These are phyloP conservation scores for Pangasius mekongensis DNA, from an alignment of 2,797 vertebrate species.

Conservation along the genomic window DNA sequence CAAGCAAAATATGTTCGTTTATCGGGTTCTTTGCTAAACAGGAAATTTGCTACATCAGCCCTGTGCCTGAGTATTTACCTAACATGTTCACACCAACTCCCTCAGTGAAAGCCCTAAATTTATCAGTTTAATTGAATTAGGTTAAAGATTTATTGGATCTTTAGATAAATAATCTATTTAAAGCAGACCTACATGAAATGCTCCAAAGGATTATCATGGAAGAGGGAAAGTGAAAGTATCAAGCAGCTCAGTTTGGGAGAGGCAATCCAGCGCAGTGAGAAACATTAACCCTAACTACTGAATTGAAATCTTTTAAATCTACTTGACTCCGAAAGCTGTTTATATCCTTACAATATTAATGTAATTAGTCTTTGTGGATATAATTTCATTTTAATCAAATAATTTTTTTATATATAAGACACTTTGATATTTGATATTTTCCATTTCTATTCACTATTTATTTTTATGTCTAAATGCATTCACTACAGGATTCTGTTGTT, in stretches of 20 bases:
- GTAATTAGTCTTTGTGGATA: background rate
- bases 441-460: background rate
- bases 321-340: background rate
- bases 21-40: background rate
- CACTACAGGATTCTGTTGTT: background rate
- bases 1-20: background rate
- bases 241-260: background rate
- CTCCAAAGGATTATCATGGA: background rate
- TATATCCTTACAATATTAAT: background rate
- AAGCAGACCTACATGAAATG: background rate
- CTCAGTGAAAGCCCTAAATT: background rate
- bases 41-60: background rate
- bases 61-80: background rate
- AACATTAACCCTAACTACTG: background rate
- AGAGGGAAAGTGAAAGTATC: background rate
- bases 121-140: background rate
- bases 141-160: background rate
- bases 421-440: background rate
- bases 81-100: background rate
- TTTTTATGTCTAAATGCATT: background rate
- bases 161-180: background rate
- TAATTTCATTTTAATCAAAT: background rate
- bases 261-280: background rate
- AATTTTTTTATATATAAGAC: background rate
- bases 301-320: background rate